Conservation (phyloP, 2,888 invertebrate genomes). For the Julus scandinavius region DNA sequence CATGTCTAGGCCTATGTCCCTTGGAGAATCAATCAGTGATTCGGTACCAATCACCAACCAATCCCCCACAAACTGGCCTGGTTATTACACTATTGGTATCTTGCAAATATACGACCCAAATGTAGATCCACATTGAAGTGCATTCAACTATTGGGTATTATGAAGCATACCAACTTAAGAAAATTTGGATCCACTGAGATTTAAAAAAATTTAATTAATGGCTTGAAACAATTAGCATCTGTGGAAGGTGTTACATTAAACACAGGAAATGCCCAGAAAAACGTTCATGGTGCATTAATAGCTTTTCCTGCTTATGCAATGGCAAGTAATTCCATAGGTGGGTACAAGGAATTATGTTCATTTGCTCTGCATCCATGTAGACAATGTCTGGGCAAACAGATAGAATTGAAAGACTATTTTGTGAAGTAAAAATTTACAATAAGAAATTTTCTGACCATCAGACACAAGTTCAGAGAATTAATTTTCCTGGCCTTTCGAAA, state of each 20-base stretch:
- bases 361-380: constrained; percentile 37
- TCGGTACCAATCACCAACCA: too few species aligned
- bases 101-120: constrained; percentile 40
- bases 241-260: constrained; percentile 10
- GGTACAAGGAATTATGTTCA: constrained; percentile 32
- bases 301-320: constrained; percentile 52
- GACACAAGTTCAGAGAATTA: background rate
- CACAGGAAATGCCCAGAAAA: background rate
- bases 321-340: constrained; percentile 51
- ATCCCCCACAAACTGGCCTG: too few species aligned
- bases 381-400: constrained; percentile 36
- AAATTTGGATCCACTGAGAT: constrained; percentile 35
- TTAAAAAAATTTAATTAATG: constrained; percentile 25
- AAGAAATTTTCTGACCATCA: background rate
- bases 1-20: too few species aligned
- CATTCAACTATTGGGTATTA: constrained; percentile 33
- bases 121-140: constrained; percentile 7
- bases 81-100: constrained; percentile 51
- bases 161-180: constrained; percentile 43
- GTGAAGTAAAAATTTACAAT: background rate
- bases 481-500: background rate
- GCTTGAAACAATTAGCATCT: background rate
- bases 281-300: constrained; percentile 41
- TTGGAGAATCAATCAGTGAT: too few species aligned
- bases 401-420: background rate